Evolutionary conservation across 2,797 vertebrate species (phyloP).

Genomic region (Brachyalestes nurse): DNA sequence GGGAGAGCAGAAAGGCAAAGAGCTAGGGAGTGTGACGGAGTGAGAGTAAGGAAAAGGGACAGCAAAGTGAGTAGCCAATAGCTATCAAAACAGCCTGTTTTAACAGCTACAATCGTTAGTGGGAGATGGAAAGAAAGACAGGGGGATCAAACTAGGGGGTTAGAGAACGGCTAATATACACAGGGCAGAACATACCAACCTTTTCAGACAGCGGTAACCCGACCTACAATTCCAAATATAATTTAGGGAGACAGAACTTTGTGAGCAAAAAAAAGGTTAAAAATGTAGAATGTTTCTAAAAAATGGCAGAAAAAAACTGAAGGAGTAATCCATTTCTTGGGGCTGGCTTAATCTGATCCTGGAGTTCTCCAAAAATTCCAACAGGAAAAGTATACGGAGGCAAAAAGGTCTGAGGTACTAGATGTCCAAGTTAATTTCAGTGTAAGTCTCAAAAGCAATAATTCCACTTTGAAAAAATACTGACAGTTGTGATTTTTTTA

Average conservation of each 20-base stretch:
- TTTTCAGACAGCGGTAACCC: slow-evolving; percentile 99
- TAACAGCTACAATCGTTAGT: slow-evolving; percentile 93
- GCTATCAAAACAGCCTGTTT: slow-evolving; percentile 80
- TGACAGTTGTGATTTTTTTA: neutral
- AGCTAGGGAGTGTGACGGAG: slow-evolving; percentile 70
- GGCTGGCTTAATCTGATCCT: slow-evolving; percentile 59
- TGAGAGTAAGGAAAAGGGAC: slow-evolving; percentile 39
- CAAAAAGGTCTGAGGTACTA: slow-evolving; percentile 6
- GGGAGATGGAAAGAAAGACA: slow-evolving; percentile 82
- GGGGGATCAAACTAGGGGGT: slow-evolving; percentile 89
- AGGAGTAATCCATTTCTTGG: slow-evolving; percentile 75
- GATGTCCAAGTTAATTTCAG: slow-evolving; percentile 14
- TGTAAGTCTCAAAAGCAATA: slow-evolving; percentile 24
- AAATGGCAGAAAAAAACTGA: slow-evolving; percentile 65
- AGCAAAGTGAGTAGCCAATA: slow-evolving; percentile 77
- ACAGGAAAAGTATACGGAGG: slow-evolving; percentile 28
- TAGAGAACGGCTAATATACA: slow-evolving; percentile 98
- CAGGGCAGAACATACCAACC: slow-evolving; percentile 99
- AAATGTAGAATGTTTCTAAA: slow-evolving; percentile 67
- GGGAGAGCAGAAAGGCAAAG: slow-evolving; percentile 57
- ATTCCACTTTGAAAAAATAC: slow-evolving; percentile 25
- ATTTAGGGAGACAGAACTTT: slow-evolving; percentile 98
- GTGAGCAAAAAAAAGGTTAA: slow-evolving; percentile 83
- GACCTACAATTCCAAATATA: slow-evolving; percentile 99
- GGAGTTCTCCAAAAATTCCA: slow-evolving; percentile 45